Base-by-base conservation (phyloP, 2,888 invertebrate genomes). In the Epirrhoe alternata region DNA sequence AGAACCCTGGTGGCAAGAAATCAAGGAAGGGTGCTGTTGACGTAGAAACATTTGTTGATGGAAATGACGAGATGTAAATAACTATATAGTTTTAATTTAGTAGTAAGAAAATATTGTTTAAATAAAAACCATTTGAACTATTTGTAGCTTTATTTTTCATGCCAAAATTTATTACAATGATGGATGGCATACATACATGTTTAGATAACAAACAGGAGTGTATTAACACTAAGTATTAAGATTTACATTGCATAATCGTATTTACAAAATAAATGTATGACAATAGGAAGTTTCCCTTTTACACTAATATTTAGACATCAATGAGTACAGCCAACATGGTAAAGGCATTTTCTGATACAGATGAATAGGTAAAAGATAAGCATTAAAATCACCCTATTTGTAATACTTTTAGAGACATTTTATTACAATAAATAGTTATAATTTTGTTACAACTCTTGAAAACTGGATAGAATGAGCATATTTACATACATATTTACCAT, bases 1-100 rank as follows among this genome's bases (percentile, higher is more conserved):
- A 83, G 69, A 70, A 83, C 1, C 88, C 91, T 0, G 93, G 92
- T 10, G 93, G 92, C 4, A 93, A 93, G 74, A 93, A 90, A 74
- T 88, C 89, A 1, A 90, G 86, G 69, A 94, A 94, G 75, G 92
- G 84, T 24, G 86, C 90, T 5, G 83, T 94, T 10, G 93, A 94
- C 59, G 86, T 85, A 2, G 94, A 94, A 72, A 79, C 75, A 17
- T 92, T 93, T 81, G 88, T 94, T 68, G 90, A 89, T 52, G 86
- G 84, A 17, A 79, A 74, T 74, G 77, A 74, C n/a, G n/a, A n/a
- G 68, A 69, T 73, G 61, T 71, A 64, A 59, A 53, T 55, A 50
- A 62, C 33, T 70, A 55, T 45, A 5, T 45, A 52, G 1, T 33
- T 8, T 5, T 47, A 31, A 38, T 10, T n/a, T 57, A 10, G 14